Evolutionary conservation across 2,797 vertebrate species (phyloP).

Genomic region (Phataginus tetradactyla): DNA sequence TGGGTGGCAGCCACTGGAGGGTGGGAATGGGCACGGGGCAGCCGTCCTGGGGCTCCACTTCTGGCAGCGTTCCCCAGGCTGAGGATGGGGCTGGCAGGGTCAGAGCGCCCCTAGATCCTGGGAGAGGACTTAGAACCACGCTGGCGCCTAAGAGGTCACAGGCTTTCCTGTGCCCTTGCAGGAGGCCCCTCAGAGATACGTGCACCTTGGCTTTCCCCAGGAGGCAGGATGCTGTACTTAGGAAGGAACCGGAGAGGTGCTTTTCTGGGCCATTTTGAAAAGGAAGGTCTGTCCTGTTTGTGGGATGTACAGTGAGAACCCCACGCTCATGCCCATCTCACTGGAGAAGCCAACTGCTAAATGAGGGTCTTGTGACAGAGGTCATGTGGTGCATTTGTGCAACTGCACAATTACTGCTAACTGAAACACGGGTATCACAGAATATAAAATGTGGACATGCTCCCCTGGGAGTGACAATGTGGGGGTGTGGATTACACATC

Average conservation of each 20-base stretch:
- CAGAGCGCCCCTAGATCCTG: rapidly evolving
- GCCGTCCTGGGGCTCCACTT: neutral
- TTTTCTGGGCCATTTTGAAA: neutral
- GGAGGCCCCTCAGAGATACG: neutral
- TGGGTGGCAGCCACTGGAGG: neutral
- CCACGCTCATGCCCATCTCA: too few relatives aligned
- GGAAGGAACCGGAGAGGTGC: neutral
- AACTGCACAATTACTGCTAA: neutral
- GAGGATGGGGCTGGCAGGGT: neutral
- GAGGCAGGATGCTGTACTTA: neutral
- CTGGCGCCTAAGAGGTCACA: neutral
- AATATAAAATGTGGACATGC: neutral
- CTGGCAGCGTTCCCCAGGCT: neutral
- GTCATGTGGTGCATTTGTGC: neutral
- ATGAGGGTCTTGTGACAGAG: neutral
- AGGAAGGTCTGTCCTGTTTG: neutral
- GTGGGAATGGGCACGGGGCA: rapidly evolving
- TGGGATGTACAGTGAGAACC: too few relatives aligned
- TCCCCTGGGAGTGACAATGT: neutral
- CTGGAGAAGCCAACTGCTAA: neutral
- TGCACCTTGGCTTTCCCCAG: neutral
- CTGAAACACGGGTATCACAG: neutral
- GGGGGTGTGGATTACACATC: neutral
- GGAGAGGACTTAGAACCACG: neutral
- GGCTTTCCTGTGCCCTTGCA: neutral